Conservation (phyloP, 2,888 invertebrate genomes). For the Hypolimnas misippus region DNA sequence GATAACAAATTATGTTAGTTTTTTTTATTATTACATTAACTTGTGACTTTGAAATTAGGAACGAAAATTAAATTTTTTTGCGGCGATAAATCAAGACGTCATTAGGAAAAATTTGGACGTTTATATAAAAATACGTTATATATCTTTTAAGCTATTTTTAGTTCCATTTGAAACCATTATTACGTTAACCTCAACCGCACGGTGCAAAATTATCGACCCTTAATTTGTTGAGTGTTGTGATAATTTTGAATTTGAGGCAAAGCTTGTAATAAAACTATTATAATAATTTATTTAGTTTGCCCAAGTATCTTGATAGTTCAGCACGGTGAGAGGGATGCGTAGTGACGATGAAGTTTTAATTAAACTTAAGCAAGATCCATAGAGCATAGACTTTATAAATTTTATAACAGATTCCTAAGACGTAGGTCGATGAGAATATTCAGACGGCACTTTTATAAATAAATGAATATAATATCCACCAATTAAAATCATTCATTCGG, state of each 20-base stretch:
- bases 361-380: constrained; percentile 6
- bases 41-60: background rate
- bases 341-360: constrained; percentile 6
- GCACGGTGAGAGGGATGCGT: background rate
- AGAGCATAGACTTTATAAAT: constrained; percentile 3
- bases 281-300: constrained; percentile 3
- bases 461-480: background rate
- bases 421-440: constrained; percentile 8
- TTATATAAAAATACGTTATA: background rate
- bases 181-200: no score
- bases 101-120: background rate
- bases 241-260: no score
- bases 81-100: background rate
- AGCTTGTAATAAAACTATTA: background rate
- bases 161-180: no score
- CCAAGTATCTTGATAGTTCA: background rate
- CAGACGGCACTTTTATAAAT: background rate
- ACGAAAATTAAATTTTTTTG: background rate
- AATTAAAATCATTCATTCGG: background rate
- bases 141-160: background rate
- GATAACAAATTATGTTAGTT: background rate
- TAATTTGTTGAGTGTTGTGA: no score
- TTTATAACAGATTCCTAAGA: background rate
- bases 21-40: background rate
- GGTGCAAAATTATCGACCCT: no score